Conservation (phyloP, 2,797 vertebrate genomes). For the Notolabrus celidotus region DNA sequence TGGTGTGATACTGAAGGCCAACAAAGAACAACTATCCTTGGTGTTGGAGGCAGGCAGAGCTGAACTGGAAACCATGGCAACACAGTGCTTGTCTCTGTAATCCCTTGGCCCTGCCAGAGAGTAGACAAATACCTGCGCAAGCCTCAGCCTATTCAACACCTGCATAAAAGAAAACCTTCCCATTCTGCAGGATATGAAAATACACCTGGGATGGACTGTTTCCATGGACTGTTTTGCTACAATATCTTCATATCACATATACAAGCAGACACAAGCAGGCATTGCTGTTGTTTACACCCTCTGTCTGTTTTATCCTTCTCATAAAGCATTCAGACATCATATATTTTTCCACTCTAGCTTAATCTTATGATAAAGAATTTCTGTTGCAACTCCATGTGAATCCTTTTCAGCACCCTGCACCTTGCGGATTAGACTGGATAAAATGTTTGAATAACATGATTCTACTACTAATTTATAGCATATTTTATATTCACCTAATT, state of each 20-base stretch:
- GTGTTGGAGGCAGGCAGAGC: conserved; percentile 76
- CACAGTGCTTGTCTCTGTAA: conserved; percentile 82
- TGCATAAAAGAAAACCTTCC: conserved; percentile 82
- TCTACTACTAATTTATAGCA: too few relatives aligned
- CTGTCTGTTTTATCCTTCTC: conserved; percentile 38
- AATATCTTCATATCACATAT: conserved; percentile 69
- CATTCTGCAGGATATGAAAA: conserved; percentile 76
- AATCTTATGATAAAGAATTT: too few relatives aligned
- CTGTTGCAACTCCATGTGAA: too few relatives aligned
- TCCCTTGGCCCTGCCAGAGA: conserved; percentile 79
- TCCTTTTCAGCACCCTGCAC: too few relatives aligned
- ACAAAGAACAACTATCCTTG: conserved; percentile 80
- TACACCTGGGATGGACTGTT: conserved; percentile 72
- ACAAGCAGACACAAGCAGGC: conserved; percentile 52
- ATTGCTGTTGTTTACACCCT: conserved; percentile 21
- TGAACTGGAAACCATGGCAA: conserved; percentile 89
- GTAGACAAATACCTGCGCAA: conserved; percentile 85
- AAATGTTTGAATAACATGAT: too few relatives aligned
- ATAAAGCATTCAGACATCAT: conserved; percentile 43
- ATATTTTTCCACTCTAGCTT: too few relatives aligned
- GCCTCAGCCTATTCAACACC: conserved; percentile 82
- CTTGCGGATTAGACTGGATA: too few relatives aligned
- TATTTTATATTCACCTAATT: too few relatives aligned
- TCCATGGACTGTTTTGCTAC: conserved; percentile 72
- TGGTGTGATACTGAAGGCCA: conserved; percentile 76